phyloP scores from a whole-genome alignment of 2,797 vertebrate genomes.

The Pseudomugil tenellus region DNA sequence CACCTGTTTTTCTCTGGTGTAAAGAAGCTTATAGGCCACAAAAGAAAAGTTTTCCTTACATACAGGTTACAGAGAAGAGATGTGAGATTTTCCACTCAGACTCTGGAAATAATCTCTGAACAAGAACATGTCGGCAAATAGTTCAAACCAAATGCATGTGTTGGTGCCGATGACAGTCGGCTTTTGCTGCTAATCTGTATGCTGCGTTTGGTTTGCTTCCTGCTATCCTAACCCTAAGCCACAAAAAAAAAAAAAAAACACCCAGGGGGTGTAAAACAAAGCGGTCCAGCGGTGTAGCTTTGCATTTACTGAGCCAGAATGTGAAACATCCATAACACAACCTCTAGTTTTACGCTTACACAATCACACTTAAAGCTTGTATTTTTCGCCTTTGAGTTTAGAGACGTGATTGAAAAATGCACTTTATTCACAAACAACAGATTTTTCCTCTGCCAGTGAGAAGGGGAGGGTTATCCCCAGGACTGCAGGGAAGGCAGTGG shows the following conservation, averaged over 20 bases:
- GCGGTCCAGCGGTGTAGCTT: background rate
- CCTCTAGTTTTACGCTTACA: background rate
- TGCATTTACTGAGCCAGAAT: background rate
- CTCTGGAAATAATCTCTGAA: no score
- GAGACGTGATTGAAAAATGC: constrained; percentile 24
- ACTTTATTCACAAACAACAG: constrained; percentile 43
- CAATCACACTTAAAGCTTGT: background rate
- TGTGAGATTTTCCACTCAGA: no score
- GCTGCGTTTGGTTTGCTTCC: no score
- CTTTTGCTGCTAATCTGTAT: no score
- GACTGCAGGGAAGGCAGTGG: constrained; percentile 65
- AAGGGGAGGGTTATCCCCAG: constrained; percentile 52
- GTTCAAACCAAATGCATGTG: no score
- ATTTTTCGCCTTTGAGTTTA: constrained; percentile 11
- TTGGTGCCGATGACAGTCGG: no score
- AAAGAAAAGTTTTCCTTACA: no score
- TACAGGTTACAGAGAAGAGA: no score
- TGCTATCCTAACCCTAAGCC: background rate
- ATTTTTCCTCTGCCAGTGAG: constrained; percentile 61
- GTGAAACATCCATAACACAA: background rate
- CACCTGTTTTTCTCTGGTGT: no score
- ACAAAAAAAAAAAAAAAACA: no score
- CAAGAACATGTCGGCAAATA: no score
- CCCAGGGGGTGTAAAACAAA: background rate
- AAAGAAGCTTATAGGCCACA: no score